A percentile compares a stretch with the other conserved stretches of the same genome.
Evolutionary conservation across 2,888 invertebrate genomes (phyloP).

Genomic region (Phyllotreta striolata): DNA sequence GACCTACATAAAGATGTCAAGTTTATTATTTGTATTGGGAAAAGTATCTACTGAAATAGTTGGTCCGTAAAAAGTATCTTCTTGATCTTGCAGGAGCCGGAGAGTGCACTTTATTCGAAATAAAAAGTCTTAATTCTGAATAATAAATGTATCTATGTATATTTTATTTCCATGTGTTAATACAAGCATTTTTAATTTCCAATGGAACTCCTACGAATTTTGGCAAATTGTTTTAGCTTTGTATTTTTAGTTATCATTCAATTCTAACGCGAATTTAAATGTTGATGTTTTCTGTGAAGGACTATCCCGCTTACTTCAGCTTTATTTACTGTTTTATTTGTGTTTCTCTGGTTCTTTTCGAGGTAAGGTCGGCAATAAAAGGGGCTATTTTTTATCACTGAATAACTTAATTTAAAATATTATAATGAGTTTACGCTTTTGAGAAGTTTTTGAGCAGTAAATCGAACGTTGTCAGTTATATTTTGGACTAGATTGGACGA

Average conservation of each 20-base stretch:
- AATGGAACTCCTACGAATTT: constrained; percentile 30
- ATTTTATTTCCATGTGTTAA: neutral
- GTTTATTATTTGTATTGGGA: too few relatives aligned
- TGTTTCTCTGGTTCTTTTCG: constrained; percentile 20
- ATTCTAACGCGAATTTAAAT: constrained; percentile 27
- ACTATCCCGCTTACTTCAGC: constrained; percentile 26
- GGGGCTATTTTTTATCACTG: too few relatives aligned
- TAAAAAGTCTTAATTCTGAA: neutral
- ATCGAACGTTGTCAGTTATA: neutral
- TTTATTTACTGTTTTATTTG: constrained; percentile 29
- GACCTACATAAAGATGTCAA: too few relatives aligned
- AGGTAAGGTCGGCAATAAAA: constrained; percentile 23
- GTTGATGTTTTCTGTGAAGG: constrained; percentile 35
- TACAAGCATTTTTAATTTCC: constrained; percentile 6
- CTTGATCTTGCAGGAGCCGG: too few relatives aligned
- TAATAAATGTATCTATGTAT: neutral
- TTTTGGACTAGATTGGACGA: neutral
- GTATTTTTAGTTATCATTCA: constrained; percentile 39
- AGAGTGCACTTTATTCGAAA: too few relatives aligned
- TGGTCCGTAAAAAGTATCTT: too few relatives aligned
- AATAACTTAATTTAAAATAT: neutral
- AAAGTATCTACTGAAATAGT: too few relatives aligned
- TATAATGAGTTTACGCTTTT: neutral
- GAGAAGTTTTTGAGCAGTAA: neutral
- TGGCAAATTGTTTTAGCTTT: constrained; percentile 22